A percentile compares a stretch with the other conserved stretches of the same genome.
phyloP scores from a whole-genome alignment of 2,797 vertebrate species.

The Phalanger gymnotis region DNA sequence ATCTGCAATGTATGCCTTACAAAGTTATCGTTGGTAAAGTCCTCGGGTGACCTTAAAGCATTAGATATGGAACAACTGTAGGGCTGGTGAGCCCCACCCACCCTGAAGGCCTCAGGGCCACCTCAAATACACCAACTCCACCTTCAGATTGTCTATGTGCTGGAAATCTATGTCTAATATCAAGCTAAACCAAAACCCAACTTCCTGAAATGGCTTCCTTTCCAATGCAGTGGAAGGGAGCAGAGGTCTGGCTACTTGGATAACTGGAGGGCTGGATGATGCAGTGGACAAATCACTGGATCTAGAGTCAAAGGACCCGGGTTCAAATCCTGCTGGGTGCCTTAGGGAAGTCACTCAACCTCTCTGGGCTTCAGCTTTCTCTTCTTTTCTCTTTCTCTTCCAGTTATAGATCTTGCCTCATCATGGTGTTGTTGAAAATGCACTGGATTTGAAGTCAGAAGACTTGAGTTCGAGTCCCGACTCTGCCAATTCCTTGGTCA shows the following conservation, averaged over 20 bases:
- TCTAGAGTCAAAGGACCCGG: neutral
- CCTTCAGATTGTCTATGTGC: neutral
- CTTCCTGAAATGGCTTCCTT: neutral
- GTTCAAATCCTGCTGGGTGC: neutral
- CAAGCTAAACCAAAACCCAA: neutral
- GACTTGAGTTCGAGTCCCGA: neutral
- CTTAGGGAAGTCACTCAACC: neutral
- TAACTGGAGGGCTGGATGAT: neutral
- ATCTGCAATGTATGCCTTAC: neutral
- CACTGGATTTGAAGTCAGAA: neutral
- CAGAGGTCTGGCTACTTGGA: neutral
- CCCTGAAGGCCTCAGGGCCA: neutral
- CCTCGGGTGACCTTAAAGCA: no score
- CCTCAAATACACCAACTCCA: neutral
- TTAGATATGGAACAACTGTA: neutral
- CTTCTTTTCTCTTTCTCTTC: neutral
- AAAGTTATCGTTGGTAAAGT: neutral
- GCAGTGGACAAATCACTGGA: neutral
- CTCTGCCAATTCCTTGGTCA: neutral
- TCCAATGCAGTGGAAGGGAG: neutral
- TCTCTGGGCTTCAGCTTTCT: neutral
- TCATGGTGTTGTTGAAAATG: no score
- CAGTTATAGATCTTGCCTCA: neutral
- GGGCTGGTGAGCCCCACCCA: no score
- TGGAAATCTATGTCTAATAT: neutral